These are phyloP conservation scores for Peribatodes rhomboidaria DNA, from an alignment of 2,888 invertebrate species.

Conservation along the genomic window DNA sequence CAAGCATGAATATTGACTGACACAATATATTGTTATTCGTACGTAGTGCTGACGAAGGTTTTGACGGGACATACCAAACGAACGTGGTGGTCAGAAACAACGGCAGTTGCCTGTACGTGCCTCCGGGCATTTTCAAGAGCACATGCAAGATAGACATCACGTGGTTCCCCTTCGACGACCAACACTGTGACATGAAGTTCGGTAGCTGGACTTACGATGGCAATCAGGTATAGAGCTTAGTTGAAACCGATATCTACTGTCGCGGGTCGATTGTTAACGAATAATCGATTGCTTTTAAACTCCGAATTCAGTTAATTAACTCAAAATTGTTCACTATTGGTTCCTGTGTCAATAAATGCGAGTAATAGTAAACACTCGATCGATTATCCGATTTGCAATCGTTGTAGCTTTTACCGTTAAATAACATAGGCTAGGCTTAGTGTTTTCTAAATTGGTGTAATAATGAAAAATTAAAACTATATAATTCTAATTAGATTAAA, in stretches of 20 bases:
- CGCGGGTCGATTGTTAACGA: conserved; percentile 32
- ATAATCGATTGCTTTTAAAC: conserved; percentile 35
- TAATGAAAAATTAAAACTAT: conserved; percentile 37
- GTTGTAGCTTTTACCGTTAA: conserved; percentile 42
- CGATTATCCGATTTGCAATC: conserved; percentile 43
- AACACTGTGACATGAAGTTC: conserved; percentile 99
- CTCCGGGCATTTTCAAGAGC: conserved; percentile 99
- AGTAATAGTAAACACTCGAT: conserved; percentile 14
- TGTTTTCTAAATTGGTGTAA: conserved; percentile 12
- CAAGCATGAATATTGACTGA: conserved; percentile 48
- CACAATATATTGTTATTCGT: conserved; percentile 68
- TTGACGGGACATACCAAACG: conserved; percentile 99
- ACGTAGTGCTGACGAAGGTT: conserved; percentile 99
- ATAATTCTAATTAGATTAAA: conserved; percentile 41
- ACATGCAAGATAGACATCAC: conserved; percentile 99
- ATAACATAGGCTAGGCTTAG: conserved; percentile 35
- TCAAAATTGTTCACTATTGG: no score
- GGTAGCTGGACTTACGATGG: conserved; percentile 99
- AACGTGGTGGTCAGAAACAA: conserved; percentile 99
- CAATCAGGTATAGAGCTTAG: conserved; percentile 91
- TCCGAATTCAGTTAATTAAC: not conserved
- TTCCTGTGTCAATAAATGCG: not conserved
- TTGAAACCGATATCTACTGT: conserved; percentile 33
- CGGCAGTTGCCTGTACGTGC: conserved; percentile 99
- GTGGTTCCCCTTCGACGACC: conserved; percentile 99